phyloP scores from a whole-genome alignment of 2,888 invertebrate genomes.

The Yponomeuta plumbellus region DNA sequence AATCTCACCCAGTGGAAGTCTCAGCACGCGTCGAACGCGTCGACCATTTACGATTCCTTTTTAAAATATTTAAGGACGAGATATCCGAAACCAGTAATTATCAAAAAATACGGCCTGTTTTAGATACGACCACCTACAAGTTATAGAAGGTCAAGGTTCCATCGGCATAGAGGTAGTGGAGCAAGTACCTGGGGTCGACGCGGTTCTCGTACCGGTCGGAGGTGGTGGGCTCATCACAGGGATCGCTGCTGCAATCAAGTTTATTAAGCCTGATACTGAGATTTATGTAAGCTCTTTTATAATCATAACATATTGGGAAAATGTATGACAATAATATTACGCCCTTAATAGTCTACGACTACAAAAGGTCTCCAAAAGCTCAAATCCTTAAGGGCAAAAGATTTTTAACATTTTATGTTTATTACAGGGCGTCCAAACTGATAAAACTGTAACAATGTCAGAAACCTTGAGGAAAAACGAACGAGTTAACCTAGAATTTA shows the following conservation, averaged over 20 bases:
- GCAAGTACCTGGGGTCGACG: conserved; percentile 90
- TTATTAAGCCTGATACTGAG: conserved; percentile 86
- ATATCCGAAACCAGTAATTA: no score
- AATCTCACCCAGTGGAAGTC: no score
- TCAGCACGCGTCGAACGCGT: no score
- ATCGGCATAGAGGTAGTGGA: conserved; percentile 95
- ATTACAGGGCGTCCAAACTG: conserved; percentile 55
- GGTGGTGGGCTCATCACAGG: conserved; percentile 95
- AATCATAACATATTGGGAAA: background rate
- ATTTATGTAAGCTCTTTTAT: conserved; percentile 83
- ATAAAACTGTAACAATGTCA: conserved; percentile 58
- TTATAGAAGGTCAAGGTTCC: conserved; percentile 96
- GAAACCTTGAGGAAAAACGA: conserved; percentile 79
- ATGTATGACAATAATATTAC: no score
- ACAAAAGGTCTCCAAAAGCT: no score
- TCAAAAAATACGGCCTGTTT: no score
- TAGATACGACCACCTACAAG: conserved; percentile 94
- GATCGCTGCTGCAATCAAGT: conserved; percentile 89
- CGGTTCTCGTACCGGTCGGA: conserved; percentile 92
- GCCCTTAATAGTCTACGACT: no score
- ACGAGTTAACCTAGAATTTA: conserved; percentile 79
- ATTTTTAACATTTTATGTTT: no score
- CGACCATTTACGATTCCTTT: no score
- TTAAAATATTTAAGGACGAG: no score
- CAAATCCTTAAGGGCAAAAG: no score